These are phyloP conservation scores for Bolinopsis microptera DNA, from an alignment of 37 sponge, comb jelly and placozoan genomes.

Conservation along the genomic window DNA sequence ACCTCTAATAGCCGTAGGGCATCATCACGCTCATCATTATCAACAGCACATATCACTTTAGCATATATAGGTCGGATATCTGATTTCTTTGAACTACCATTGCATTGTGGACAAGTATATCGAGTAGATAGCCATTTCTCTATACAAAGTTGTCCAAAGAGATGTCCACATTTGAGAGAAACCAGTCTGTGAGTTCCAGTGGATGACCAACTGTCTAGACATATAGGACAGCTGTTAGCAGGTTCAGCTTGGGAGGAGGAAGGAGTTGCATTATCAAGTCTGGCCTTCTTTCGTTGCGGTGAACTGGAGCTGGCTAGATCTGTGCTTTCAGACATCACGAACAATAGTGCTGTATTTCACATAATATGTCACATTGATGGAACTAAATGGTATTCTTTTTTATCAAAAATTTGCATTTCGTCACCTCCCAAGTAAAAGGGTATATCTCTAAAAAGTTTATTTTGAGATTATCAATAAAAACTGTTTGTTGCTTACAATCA, in stretches of 20 bases:
- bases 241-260: not conserved
- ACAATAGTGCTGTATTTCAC: too few relatives aligned
- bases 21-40: slow-evolving; percentile 38
- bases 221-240: slow-evolving; percentile 38
- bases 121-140: slow-evolving; percentile 35
- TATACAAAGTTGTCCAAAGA: slow-evolving; percentile 53
- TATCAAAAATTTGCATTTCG: too few relatives aligned
- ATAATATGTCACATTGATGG: too few relatives aligned
- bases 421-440: too few relatives aligned
- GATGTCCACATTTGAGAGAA: slow-evolving; percentile 46
- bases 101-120: not conserved
- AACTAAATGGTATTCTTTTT: too few relatives aligned
- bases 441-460: too few relatives aligned
- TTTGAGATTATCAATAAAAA: too few relatives aligned
- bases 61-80: slow-evolving; percentile 42
- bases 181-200: slow-evolving; percentile 47
- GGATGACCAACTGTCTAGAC: slow-evolving; percentile 44
- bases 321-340: not conserved
- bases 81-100: slow-evolving; percentile 30
- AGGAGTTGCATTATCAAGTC: not conserved
- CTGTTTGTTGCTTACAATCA: too few relatives aligned
- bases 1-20: slow-evolving; percentile 23
- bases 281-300: slow-evolving; percentile 1
- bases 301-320: not conserved
- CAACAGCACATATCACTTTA: slow-evolving; percentile 17